Base-by-base conservation (phyloP, 2,797 vertebrate species). In the Chaetophractus vellerosus region DNA sequence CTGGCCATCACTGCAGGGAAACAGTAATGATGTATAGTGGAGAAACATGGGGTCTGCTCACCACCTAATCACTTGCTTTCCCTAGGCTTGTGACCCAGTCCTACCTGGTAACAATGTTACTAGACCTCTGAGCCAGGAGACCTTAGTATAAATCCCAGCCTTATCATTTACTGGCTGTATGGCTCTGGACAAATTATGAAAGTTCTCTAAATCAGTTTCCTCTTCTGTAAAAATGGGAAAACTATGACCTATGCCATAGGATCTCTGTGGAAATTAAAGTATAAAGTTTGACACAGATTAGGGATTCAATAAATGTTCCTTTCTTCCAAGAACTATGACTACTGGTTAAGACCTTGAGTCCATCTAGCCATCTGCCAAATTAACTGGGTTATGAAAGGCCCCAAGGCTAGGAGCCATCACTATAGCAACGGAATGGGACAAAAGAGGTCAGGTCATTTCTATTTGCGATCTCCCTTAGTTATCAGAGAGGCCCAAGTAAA, bases 321-420 rank as follows among this genome's bases (percentile, higher is more conserved):
- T 90, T n/a, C 52, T 96, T 79, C 38, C 4, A 66, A 57, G 83
- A 75, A 61, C 45, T 45, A 28, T 31, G 57, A 75, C 75, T 74
- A 12, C 81, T 45, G 38, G 18, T 6, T 66, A 88, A 91, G 91
- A 84, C 48, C 64, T 72, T 61, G 45, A 79, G 38, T 78, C 88
- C 81, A 78, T 18, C 82, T 48, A 92, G 68, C 64, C 85, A 71
- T 75, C 91, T 95, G 90, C 88, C 69, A 87, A 55, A 36, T 87
- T 90, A 93, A 74, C 0, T 93, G 80, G 86, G 86, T 72, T 89
- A 59, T 66, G 36, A 79, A 76, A 50, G 41, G 74, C 64, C 85
- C 82, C 55, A 41, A 92, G 68, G 75, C 79, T 87, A 1, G 55
- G 6, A 75, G 64, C 64, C 36, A 72, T 89, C 64, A 64, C 36